phyloP scores from a whole-genome alignment of 2,113 vertebrate genomes.

The Thermophis baileyi region DNA sequence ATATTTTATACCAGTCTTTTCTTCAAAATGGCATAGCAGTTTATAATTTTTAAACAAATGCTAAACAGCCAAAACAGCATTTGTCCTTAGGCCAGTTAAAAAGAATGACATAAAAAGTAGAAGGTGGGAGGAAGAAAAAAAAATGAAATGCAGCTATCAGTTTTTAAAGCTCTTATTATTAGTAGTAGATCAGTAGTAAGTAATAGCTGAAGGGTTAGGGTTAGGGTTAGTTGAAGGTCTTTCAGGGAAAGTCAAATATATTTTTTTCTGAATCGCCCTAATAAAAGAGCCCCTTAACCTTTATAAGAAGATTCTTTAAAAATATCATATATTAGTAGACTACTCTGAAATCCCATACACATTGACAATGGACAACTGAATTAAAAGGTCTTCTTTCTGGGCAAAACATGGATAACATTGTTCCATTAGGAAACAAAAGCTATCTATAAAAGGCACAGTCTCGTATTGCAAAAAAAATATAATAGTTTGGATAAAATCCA shows the following conservation, averaged over 20 bases:
- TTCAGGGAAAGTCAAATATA: not conserved
- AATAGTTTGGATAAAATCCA: slow-evolving; percentile 22
- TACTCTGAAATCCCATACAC: not conserved
- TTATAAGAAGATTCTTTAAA: not conserved
- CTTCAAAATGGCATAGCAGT: not conserved
- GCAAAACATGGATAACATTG: not conserved
- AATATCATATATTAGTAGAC: not conserved
- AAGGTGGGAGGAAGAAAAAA: not conserved
- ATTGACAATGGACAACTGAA: not conserved
- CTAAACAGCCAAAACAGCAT: not conserved
- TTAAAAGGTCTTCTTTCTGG: not conserved
- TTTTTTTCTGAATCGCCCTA: not conserved
- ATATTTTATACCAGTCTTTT: not conserved
- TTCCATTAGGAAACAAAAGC: slow-evolving; percentile 21
- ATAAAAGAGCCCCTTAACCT: not conserved
- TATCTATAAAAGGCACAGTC: slow-evolving; percentile 25
- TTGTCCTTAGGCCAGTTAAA: not conserved
- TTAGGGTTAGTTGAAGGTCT: not conserved
- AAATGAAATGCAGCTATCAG: not conserved
- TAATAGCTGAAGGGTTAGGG: not conserved
- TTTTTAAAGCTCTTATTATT: not conserved
- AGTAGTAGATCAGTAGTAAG: not conserved
- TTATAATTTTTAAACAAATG: not conserved
- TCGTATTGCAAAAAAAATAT: not conserved
- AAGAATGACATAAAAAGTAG: not conserved